Conservation (phyloP, 2,888 invertebrate species). For the Acrobasis repandana region DNA sequence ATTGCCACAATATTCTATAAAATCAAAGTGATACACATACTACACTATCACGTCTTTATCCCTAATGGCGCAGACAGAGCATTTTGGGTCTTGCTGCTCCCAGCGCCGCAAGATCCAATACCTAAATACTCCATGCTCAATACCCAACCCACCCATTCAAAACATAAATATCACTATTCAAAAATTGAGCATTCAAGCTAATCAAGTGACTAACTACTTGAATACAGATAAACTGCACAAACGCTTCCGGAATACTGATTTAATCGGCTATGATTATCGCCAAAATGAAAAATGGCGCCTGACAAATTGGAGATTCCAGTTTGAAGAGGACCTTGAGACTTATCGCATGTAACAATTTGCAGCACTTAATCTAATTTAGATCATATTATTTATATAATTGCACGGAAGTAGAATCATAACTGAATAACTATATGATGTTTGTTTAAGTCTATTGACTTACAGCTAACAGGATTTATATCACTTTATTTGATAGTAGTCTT, state of each 20-base stretch:
- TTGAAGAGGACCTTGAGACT: slow-evolving; percentile 9
- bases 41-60: no score
- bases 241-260: slow-evolving; percentile 6
- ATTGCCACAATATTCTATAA: no score
- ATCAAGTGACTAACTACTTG: neutral
- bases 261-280: neutral
- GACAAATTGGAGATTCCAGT: neutral
- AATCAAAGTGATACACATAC: no score
- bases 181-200: neutral
- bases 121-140: no score
- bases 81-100: no score
- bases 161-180: neutral
- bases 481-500: no score
- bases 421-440: neutral
- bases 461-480: neutral
- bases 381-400: neutral
- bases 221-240: slow-evolving; percentile 5
- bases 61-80: no score
- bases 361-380: slow-evolving; percentile 11
- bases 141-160: no score
- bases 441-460: neutral
- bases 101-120: no score
- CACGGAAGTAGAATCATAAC: neutral
- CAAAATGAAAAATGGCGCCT: slow-evolving; percentile 11
- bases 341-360: slow-evolving; percentile 8